phyloP scores from a whole-genome alignment of 2,888 invertebrate species.

The Tenthredo mesomela region DNA sequence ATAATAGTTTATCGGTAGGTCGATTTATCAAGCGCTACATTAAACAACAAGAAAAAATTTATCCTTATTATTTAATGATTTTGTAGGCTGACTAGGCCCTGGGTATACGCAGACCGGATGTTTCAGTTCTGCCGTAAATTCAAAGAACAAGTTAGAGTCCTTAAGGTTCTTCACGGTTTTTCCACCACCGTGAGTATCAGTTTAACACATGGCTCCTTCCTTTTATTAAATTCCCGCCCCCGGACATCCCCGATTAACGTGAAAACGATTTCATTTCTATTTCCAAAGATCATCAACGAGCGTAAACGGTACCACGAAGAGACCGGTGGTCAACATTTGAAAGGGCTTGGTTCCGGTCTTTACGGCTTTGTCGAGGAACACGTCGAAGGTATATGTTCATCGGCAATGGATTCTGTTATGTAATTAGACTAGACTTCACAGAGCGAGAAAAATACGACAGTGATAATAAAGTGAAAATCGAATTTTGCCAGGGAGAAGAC shows the following conservation, averaged over 20 bases:
- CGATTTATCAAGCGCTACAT: not conserved
- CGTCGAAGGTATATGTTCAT: conserved; percentile 4
- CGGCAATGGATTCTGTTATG: not conserved
- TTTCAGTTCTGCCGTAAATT: conserved; percentile 80
- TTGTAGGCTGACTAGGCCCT: conserved; percentile 78
- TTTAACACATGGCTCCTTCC: not conserved
- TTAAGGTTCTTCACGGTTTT: conserved; percentile 80
- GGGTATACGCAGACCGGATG: conserved; percentile 80
- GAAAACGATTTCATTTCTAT: conserved; percentile 58
- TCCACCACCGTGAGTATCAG: conserved; percentile 76
- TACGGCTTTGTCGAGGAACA: not conserved
- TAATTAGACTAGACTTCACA: not conserved
- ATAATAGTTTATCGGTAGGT: conserved; percentile 70
- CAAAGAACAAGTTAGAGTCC: conserved; percentile 77
- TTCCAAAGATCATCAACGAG: conserved; percentile 60
- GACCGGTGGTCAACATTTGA: conserved; percentile 58
- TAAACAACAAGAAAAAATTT: not conserved
- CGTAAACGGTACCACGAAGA: conserved; percentile 66
- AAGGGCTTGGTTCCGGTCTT: conserved; percentile 40
- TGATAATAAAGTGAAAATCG: not conserved
- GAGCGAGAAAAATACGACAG: not conserved
- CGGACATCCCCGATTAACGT: not conserved
- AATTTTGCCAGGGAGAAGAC: conserved; percentile 39
- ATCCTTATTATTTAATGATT: not conserved
- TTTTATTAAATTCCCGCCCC: too few species aligned